Evolutionary conservation across 2,888 invertebrate genomes (phyloP), one percentile per base, ranked within the genome.

Genomic region (Sphaerophoria rueppellii): DNA sequence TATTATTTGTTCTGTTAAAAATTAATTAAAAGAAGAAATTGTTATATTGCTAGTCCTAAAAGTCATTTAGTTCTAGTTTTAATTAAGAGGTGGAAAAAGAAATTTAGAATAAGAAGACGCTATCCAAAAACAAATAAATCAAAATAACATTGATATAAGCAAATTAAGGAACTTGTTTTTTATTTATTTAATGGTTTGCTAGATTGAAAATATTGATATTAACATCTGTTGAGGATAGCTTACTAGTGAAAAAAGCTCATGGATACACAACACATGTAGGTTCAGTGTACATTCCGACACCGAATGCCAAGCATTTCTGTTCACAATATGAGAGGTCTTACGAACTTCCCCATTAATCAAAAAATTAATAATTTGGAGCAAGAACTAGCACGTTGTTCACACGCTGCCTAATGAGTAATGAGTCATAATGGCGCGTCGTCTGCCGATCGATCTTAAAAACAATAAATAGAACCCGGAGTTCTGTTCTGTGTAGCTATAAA

Each of bases 1-100:
- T 85, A 85, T 85, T 85, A 85, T 85, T 85, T 85, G 81, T 85
- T 24, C 24, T 2, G 1, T 24, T 24, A 24, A 24, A 24, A 2
- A 2, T 24, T 24, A 24, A 24, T 2, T 24, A 24, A 24, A 24
- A 24, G 24, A 24, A 24, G 24, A 24, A 24, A 24, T 24, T 24
- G 24, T 24, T 24, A n/a, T n/a, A n/a, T n/a, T n/a, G n/a, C n/a
- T 24, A 24, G 24, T 24, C 24, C 24, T 24, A 24, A 24, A 24
- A 24, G 24, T 24, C 24, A 24, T 24, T 24, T 24, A 24, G 24
- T 24, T 24, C 24, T 24, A 24, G 24, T 24, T 24, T 24, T 24
- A 24, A 24, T 24, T 24, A 24, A 40, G 40, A 40, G 9, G 6
- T 40, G 40, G 40, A 40, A 40, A 40, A 9, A 1, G 9, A 40